Percentiles rank a stretch among this genome's conserved stretches.
Evolutionary conservation across 2,888 invertebrate genomes (phyloP).

Genomic region (Sepioteuthis lessoniana): DNA sequence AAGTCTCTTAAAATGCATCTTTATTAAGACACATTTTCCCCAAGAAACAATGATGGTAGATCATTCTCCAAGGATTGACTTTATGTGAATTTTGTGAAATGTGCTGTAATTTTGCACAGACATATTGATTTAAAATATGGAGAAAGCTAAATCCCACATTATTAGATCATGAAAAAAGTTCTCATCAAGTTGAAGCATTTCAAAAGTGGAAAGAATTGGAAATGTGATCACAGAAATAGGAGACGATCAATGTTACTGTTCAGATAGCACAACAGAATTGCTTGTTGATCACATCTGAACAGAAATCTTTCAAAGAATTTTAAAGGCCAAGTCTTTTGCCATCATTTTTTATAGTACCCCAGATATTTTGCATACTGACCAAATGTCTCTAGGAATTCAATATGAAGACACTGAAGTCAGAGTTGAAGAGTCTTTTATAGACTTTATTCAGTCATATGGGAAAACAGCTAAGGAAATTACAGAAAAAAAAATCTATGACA

Average conservation of each 20-base stretch:
- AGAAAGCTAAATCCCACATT: constrained; percentile 14
- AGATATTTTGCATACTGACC: background rate
- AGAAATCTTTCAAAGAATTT: background rate
- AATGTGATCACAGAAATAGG: background rate
- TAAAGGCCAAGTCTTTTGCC: background rate
- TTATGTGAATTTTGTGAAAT: background rate
- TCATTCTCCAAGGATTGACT: background rate
- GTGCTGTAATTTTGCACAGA: background rate
- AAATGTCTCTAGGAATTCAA: background rate
- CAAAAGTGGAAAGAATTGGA: constrained; percentile 3
- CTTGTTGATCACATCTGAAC: background rate
- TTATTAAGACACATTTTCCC: too few species aligned
- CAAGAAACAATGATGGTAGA: too few species aligned
- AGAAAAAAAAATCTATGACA: background rate
- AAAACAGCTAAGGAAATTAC: background rate
- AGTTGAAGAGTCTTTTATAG: background rate
- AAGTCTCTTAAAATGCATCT: too few species aligned
- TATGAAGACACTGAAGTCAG: background rate
- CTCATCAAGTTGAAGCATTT: background rate
- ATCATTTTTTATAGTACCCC: background rate
- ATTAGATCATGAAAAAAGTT: constrained; percentile 24
- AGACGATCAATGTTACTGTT: background rate
- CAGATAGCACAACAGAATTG: background rate
- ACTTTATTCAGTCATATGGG: background rate
- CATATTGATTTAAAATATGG: background rate